Conservation (phyloP, 2,888 invertebrate genomes). For the Spatulosminthurus flaviceps region DNA sequence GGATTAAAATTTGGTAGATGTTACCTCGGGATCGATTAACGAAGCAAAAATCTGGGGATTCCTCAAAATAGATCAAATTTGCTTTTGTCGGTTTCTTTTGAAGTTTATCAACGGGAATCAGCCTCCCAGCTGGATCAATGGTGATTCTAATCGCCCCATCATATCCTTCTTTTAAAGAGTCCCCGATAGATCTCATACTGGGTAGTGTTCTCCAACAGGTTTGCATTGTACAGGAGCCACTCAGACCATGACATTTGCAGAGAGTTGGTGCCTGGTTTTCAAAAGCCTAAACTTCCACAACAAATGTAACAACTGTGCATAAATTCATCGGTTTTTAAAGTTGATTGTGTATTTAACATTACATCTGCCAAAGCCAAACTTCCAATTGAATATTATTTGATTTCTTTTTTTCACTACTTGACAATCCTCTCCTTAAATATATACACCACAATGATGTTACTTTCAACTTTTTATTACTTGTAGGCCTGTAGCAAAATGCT, state of each 20-base stretch:
- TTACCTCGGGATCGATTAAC: constrained; percentile 65
- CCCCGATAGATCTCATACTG: constrained; percentile 83
- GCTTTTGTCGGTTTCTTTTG: constrained; percentile 82
- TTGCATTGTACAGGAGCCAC: constrained; percentile 87
- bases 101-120: constrained; percentile 82
- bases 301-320: constrained; percentile 6
- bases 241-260: constrained; percentile 92
- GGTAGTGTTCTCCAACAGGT: constrained; percentile 94
- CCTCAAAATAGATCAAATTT: constrained; percentile 91
- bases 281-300: constrained; percentile 68
- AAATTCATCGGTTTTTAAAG: too few species aligned
- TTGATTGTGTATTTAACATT: too few species aligned
- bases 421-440: too few species aligned
- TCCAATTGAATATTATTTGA: too few species aligned
- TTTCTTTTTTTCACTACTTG: too few species aligned
- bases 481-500: too few species aligned
- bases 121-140: constrained; percentile 88
- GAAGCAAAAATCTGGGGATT: constrained; percentile 87
- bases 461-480: too few species aligned
- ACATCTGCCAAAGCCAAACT: too few species aligned
- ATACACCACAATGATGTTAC: too few species aligned
- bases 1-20: neutral
- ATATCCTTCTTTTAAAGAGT: constrained; percentile 82
- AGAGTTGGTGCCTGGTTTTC: constrained; percentile 72
- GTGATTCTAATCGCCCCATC: constrained; percentile 91